Conservation (phyloP, 2,888 invertebrate species). For the Petrolisthes cinctipes region DNA sequence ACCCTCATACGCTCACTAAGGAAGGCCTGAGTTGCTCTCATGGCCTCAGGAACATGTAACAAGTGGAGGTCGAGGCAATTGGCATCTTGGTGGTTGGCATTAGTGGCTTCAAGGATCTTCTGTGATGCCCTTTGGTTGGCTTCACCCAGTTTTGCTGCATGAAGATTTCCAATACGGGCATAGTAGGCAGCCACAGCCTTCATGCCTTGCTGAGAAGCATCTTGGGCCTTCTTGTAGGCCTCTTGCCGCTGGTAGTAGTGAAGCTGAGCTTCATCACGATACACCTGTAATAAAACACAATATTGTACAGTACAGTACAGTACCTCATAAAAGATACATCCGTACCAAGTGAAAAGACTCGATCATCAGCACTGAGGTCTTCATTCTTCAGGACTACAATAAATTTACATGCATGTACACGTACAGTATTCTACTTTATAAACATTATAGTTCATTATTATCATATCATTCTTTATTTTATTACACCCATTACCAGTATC, state of each 20-base stretch:
- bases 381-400: too few species aligned
- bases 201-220: constrained; percentile 77
- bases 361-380: too few species aligned
- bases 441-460: too few species aligned
- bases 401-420: background rate
- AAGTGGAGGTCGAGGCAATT: constrained; percentile 82
- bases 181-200: constrained; percentile 80
- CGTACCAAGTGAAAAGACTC: too few species aligned
- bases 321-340: background rate
- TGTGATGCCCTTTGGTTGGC: constrained; percentile 54
- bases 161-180: constrained; percentile 71
- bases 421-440: too few species aligned
- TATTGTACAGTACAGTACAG: constrained; percentile 1
- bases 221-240: constrained; percentile 76
- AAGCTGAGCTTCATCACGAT: constrained; percentile 66
- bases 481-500: too few species aligned
- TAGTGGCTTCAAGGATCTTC: constrained; percentile 52
- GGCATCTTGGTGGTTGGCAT: constrained; percentile 49
- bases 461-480: too few species aligned
- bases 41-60: constrained; percentile 81
- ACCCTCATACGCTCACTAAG: constrained; percentile 49
- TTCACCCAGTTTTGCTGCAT: constrained; percentile 49
- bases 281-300: constrained; percentile 34
- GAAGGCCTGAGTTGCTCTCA: constrained; percentile 69
- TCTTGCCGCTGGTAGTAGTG: constrained; percentile 73